Base-by-base conservation (phyloP, 2,888 invertebrate species). In the Steromphala cineraria region DNA sequence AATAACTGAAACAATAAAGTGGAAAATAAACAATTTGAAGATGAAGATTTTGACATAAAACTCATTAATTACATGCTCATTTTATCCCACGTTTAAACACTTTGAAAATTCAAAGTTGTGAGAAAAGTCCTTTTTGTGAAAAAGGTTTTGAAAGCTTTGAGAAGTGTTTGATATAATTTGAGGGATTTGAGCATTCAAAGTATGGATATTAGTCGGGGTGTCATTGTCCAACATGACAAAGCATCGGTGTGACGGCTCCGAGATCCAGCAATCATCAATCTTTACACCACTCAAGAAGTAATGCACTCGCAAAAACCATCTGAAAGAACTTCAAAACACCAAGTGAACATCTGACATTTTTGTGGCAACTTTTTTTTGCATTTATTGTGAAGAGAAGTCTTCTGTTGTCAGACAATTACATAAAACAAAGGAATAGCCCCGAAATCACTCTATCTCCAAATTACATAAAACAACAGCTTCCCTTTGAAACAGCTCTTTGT, bases 401-500 rank as follows among this genome's bases (percentile, higher is more conserved):
- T 28, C 71, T 19, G 19, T 71, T 71, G 71, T 71, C 71, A 36
- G 19, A 28, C 71, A 71, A 71, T 71, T 71, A 71, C 71, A 71
- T 71, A 71, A 71, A 71, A 71, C 71, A 71, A 71, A 71, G 71
- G 71, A 71, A 71, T 71, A 31, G 31, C 40, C 19, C 71, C 36
- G n/a, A 40, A 71, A 36, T 71, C 71, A 71, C 71, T 71, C 71
- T 36, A 40, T 31, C 71, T 36, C 71, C 71, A 71, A 71, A 71
- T 71, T 71, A 71, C 71, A 71, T 71, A 71, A 71, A 71, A 71
- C 71, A 71, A 71, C 71, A 71, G 40, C 71, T 71, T 71, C 36
- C 71, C 71, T 71, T 71, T 71, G 71, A 71, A 71, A 71, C 36
- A 17, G 71, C 36, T 40, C 71, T 71, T 71, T 71, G 71, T 71